phyloP scores from a whole-genome alignment of 1,140 invertebrate species.

The Solenopsis fugax region DNA sequence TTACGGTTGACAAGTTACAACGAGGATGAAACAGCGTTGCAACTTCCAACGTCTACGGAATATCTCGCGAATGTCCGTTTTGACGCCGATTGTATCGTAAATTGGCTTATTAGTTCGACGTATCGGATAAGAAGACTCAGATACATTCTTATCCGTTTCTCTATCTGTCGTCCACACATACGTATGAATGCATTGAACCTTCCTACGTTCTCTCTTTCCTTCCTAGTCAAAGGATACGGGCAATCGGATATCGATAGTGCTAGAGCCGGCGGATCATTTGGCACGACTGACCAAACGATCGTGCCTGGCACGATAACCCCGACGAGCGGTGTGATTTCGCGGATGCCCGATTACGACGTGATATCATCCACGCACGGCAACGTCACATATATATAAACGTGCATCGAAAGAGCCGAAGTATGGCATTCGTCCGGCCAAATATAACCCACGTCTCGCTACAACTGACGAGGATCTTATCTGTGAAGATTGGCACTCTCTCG shows the following conservation, averaged over 20 bases:
- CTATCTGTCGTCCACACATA: constrained; percentile 12
- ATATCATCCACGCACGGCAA: constrained; percentile 42
- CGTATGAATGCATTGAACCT: background rate
- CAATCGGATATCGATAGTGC: constrained; percentile 30
- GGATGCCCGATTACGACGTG: constrained; percentile 52
- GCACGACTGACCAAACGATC: constrained; percentile 2
- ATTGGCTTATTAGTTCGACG: constrained; percentile 57
- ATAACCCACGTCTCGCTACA: constrained; percentile 49
- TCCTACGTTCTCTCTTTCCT: background rate
- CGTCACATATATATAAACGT: constrained; percentile 34
- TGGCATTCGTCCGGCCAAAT: constrained; percentile 59
- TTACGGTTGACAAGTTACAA: constrained; percentile 12
- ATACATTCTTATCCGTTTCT: constrained; percentile 61
- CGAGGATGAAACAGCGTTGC: background rate
- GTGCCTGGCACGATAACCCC: constrained; percentile 44
- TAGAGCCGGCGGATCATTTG: constrained; percentile 9
- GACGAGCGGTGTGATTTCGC: background rate
- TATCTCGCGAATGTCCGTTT: constrained; percentile 8
- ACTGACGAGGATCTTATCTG: constrained; percentile 58
- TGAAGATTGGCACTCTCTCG: constrained; percentile 48
- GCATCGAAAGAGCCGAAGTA: constrained; percentile 42
- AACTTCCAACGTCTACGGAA: background rate
- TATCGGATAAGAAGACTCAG: constrained; percentile 35
- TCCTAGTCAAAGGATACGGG: background rate
- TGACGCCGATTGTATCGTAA: constrained; percentile 49